phyloP scores from a whole-genome alignment of 2,888 invertebrate genomes.

The Nomada ferruginata region DNA sequence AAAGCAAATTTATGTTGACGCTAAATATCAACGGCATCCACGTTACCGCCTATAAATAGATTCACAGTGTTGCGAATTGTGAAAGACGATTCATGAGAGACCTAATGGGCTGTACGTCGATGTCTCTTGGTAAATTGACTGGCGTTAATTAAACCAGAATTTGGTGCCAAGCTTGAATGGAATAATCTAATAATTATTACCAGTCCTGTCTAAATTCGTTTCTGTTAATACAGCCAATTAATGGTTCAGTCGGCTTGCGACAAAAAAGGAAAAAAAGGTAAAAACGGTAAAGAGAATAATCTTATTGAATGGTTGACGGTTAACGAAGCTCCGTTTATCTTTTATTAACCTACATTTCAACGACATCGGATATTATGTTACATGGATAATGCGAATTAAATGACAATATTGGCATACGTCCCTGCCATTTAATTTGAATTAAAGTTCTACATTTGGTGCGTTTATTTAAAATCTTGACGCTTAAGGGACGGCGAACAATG shows the following conservation, averaged over 20 bases:
- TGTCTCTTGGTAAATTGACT: constrained; percentile 18
- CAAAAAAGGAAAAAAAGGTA: too few relatives aligned
- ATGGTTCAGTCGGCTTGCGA: too few relatives aligned
- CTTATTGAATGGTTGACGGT: not conserved
- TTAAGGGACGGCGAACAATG: too few relatives aligned
- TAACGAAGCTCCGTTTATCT: not conserved
- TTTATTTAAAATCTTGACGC: not conserved
- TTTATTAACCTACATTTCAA: not conserved
- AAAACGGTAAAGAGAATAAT: not conserved
- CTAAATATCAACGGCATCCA: not conserved
- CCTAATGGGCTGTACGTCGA: constrained; percentile 1
- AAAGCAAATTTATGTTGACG: not conserved
- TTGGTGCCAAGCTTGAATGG: not conserved
- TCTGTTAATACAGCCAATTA: too few relatives aligned
- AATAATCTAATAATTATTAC: constrained; percentile 27
- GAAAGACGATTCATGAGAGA: constrained; percentile 20
- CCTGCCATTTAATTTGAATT: not conserved
- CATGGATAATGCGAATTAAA: constrained; percentile 9
- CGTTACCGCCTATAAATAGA: constrained; percentile 16
- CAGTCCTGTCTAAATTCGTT: not conserved
- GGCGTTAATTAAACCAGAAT: not conserved
- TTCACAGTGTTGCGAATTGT: constrained; percentile 1
- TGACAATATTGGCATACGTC: constrained; percentile 15
- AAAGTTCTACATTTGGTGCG: not conserved
- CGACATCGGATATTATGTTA: not conserved